phyloP scores from a whole-genome alignment of 2,113 vertebrate species.

The Stegastes partitus region DNA sequence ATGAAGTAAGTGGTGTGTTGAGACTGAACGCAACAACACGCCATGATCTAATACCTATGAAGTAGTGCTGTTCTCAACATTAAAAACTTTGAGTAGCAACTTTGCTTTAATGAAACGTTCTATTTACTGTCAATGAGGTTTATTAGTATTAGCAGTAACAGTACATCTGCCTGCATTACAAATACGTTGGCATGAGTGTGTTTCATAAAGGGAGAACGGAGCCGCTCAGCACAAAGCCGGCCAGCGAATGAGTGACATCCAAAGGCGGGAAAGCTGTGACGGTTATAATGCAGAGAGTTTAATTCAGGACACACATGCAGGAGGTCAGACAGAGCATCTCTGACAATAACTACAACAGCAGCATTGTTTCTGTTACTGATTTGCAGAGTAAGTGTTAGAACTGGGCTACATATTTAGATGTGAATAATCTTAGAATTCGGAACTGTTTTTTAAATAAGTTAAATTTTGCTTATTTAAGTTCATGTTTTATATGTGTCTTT shows the following conservation, averaged over 20 bases:
- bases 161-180: background rate
- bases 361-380: slow-evolving; percentile 23
- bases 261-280: slow-evolving; percentile 30
- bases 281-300: slow-evolving; percentile 31
- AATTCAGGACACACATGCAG: slow-evolving; percentile 24
- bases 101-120: background rate
- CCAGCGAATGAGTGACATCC: slow-evolving; percentile 37
- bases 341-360: slow-evolving; percentile 3
- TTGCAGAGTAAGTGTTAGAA: background rate
- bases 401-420: no score
- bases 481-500: no score
- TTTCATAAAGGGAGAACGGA: slow-evolving; percentile 59
- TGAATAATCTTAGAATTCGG: no score
- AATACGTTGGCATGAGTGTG: slow-evolving; percentile 39
- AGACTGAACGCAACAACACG: background rate
- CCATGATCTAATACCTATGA: background rate
- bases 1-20: background rate
- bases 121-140: background rate
- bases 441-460: no score
- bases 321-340: slow-evolving; percentile 15
- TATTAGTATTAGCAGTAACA: no score
- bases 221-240: slow-evolving; percentile 56
- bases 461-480: no score
- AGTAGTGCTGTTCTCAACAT: background rate
- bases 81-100: background rate